A percentile compares a stretch with the other conserved stretches of the same genome.
These are phyloP conservation scores for Catharus ustulatus DNA, from an alignment of 2,797 vertebrate species.

Conservation along the genomic window DNA sequence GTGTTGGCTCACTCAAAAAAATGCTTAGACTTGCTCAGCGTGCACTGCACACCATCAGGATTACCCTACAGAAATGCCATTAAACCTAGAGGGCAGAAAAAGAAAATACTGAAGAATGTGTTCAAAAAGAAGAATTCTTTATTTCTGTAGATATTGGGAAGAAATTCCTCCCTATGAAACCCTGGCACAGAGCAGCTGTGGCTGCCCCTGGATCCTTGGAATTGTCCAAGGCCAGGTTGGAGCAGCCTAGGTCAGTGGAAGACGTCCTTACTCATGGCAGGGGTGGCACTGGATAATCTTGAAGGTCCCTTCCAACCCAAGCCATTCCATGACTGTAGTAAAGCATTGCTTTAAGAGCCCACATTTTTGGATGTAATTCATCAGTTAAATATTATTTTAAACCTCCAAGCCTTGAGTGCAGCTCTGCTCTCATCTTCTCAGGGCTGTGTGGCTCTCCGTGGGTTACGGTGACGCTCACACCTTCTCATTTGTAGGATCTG, in stretches of 20 bases:
- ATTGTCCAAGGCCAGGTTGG: not conserved
- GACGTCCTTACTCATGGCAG: not conserved
- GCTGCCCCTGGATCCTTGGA: not conserved
- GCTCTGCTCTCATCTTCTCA: not conserved
- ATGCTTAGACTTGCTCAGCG: rapidly evolving
- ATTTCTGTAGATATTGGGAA: not conserved
- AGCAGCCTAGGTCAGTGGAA: not conserved
- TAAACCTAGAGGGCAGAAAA: not conserved
- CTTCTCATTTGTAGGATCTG: not conserved
- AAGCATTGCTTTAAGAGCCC: not conserved
- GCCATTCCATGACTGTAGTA: not conserved
- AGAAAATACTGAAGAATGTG: not conserved
- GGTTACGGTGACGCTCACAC: rapidly evolving
- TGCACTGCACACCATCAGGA: not conserved
- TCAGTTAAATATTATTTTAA: not conserved
- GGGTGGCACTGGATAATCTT: not conserved
- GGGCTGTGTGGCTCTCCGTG: not conserved
- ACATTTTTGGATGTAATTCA: not conserved
- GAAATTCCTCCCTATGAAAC: not conserved
- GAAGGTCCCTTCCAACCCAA: not conserved
- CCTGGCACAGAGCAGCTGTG: not conserved
- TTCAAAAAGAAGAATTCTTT: not conserved
- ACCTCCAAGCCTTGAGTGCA: not conserved
- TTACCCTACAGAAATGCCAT: not conserved
- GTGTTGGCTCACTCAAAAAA: not conserved